These are phyloP conservation scores for Crambe crambe DNA, from an alignment of 37 sponge, comb jelly and placozoan species.

Conservation along the genomic window DNA sequence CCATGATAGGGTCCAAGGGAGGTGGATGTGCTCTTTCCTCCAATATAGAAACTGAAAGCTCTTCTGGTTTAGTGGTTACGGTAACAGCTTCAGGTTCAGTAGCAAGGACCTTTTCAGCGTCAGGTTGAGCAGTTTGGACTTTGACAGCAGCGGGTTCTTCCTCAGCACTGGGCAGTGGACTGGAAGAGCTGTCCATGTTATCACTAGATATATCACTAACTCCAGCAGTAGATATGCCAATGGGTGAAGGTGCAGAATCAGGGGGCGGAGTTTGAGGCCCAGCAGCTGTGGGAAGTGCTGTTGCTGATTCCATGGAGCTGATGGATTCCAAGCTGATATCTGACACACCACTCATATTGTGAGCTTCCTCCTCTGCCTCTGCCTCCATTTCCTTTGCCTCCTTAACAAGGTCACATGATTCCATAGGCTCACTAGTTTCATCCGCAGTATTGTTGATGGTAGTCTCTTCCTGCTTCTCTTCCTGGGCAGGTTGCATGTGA, in stretches of 20 bases:
- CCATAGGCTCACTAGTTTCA: not conserved
- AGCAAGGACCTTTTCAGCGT: too few species aligned
- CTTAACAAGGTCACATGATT: not conserved
- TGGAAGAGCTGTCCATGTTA: conserved; percentile 6
- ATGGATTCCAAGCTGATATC: conserved; percentile 27
- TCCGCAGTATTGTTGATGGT: too few species aligned
- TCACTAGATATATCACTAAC: conserved; percentile 23
- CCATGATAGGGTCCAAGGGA: not conserved
- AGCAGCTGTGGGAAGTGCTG: not conserved
- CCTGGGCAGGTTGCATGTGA: too few species aligned
- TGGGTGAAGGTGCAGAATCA: not conserved
- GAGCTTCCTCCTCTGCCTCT: conserved; percentile 11
- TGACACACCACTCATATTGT: conserved; percentile 6
- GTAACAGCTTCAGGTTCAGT: too few species aligned
- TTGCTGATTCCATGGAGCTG: too few species aligned
- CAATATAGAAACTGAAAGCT: too few species aligned
- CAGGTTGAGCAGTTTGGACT: too few species aligned
- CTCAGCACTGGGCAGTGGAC: not conserved
- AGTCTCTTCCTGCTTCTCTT: too few species aligned
- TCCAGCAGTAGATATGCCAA: not conserved
- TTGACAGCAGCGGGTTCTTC: too few species aligned
- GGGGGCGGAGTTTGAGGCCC: conserved; percentile 17
- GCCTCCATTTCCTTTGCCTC: not conserved
- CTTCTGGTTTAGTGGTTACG: too few species aligned
- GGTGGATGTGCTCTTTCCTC: too few species aligned